Evolutionary conservation across 2,113 vertebrate genomes (phyloP).

Genomic region (Sylvicapra grimmia): DNA sequence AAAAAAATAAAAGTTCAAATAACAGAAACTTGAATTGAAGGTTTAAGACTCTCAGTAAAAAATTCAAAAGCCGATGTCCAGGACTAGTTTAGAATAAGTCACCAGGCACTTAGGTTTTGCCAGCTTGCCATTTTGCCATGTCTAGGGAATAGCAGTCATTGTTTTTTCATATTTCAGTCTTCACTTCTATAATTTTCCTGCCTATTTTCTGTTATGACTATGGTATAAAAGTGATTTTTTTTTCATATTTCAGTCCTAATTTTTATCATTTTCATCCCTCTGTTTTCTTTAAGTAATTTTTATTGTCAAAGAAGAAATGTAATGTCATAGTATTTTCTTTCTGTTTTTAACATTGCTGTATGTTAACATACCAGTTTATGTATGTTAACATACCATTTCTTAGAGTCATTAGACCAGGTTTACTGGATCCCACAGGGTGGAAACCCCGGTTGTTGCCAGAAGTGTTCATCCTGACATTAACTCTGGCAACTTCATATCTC

Average conservation of each 20-base stretch:
- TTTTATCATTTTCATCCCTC: not conserved
- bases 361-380: not conserved
- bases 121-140: not conserved
- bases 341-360: not conserved
- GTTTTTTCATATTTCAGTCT: not conserved
- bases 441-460: not conserved
- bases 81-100: not conserved
- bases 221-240: not conserved
- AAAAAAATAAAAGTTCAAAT: not conserved
- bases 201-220: not conserved
- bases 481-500: not conserved
- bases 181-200: not conserved
- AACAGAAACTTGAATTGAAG: not conserved
- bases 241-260: not conserved
- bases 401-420: not conserved
- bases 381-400: not conserved
- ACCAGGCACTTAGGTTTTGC: not conserved
- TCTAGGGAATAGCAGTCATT: not conserved
- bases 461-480: not conserved
- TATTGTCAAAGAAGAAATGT: not conserved
- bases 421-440: not conserved
- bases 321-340: not conserved
- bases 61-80: not conserved
- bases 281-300: not conserved
- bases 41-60: not conserved